A percentile compares a stretch with the other conserved stretches of the same genome.
phyloP scores from a whole-genome alignment of 2,797 vertebrate species.

The Triplophysa bombifrons region DNA sequence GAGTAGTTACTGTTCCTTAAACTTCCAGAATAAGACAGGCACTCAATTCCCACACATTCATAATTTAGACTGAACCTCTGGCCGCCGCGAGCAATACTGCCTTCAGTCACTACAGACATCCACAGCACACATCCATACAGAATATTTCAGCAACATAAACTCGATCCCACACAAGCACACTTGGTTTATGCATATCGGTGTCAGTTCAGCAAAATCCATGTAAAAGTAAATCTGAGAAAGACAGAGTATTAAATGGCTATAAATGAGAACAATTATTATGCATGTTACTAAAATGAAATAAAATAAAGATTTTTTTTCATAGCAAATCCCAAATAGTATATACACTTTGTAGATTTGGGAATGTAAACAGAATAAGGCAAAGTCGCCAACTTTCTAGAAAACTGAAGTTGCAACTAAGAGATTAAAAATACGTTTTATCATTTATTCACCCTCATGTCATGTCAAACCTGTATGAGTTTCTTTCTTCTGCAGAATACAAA shows the following conservation, averaged over 20 bases:
- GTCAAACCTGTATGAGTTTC: no score
- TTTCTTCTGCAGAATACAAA: no score
- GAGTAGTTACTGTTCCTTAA: slow-evolving; percentile 35
- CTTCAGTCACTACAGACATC: slow-evolving; percentile 26
- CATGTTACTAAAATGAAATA: neutral
- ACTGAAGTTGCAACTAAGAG: no score
- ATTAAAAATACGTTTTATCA: no score
- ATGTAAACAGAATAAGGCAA: neutral
- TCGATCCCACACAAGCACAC: neutral
- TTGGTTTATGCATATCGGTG: neutral
- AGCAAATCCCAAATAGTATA: neutral
- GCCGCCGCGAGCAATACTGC: neutral
- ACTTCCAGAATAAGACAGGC: slow-evolving; percentile 41
- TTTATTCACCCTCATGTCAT: neutral
- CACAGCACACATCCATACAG: slow-evolving; percentile 16
- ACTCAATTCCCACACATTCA: slow-evolving; percentile 50
- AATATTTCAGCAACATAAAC: slow-evolving; percentile 14
- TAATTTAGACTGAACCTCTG: slow-evolving; percentile 49
- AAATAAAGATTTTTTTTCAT: no score
- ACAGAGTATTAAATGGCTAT: neutral
- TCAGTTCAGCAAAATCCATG: neutral
- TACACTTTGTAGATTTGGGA: no score
- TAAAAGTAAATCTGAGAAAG: neutral
- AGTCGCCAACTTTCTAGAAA: neutral
- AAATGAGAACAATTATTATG: neutral